Base-by-base conservation (phyloP, 2,888 invertebrate genomes). In the Allophyes oxyacanthae region DNA sequence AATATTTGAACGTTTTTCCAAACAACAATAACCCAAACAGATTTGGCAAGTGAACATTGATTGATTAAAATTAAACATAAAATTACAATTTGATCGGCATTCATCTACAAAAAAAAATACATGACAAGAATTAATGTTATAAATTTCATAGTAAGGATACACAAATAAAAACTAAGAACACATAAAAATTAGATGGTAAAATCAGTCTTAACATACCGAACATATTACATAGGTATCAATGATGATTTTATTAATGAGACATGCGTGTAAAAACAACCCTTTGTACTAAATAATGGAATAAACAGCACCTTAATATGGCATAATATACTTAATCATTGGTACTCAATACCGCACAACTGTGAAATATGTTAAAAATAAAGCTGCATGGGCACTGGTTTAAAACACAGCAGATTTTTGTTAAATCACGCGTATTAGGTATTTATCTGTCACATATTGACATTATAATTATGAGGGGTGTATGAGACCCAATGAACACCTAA, bases 201-300 rank as follows among this genome's bases (percentile, higher is more conserved):
- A 89, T 91, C 91, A 92, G 91, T 92, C 91, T 91, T 89, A 79
- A 84, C 80, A 67, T 61, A 81, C 67, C 77, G 55, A 74, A 75
- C 58, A 48, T 49, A 77, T 28, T 28, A 28, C 28, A 28, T 41
- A 46, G 66, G n/a, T n/a, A 72, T 58, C 14, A 55, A 52, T 57
- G 54, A 73, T 59, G 64, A 70, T 70, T 72, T 66, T 51, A 73
- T 65, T 61, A 66, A 82, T 77, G 78, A 74, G 66, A 72, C 66
- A 78, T 82, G 73, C 66, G 68, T 79, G 59, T 78, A 69, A 75
- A 73, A 58, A 65, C 51, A 69, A 57, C 57, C 25, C 38, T 70
- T 87, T 89, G 84, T 88, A 88, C 88, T 85, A 86, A 81, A 82
- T 74, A 83, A 83, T 83, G 84, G 85, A 87, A 85, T 84, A 77